Evolutionary conservation across 1,140 invertebrate genomes (phyloP), one percentile per base, ranked within the genome.

Genomic region (Philopotamus ludificatus): DNA sequence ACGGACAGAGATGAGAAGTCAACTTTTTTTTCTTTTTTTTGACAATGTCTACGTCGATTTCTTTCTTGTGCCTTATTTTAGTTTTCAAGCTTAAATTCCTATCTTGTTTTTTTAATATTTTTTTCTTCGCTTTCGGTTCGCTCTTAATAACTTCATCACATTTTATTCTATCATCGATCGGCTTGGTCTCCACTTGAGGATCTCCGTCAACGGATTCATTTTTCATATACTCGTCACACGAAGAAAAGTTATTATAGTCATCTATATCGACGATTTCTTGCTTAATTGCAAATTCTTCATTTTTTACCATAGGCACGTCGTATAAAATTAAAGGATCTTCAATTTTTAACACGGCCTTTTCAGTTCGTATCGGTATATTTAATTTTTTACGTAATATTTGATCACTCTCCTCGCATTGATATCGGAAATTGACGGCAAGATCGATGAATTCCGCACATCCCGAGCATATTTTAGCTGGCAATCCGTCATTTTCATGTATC

Each of bases 401-500:
- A 39, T 68, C 66, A 41, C 57, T 68, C 25, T 68, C 55, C 54
- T 64, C 54, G 20, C 61, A 64, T 45, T 55, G 54, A 39, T 34
- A 25, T 28, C 50, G 51, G 44, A 68, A 68, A 20, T 68, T 59
- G 15, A 61, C 18, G 8, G 55, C 47, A n/a, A 61, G 21, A 22
- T 68, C 61, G 22, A 68, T 42, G 3, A 42, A 45, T n/a, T 53
- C 23, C 2, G 45, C 12, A 28, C 66, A 68, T n/a, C 34, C 41
- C 8, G 9, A 12, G 28, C 66, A 68, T 2, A 68, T 68, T 18
- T 53, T 61, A 23, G 60, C 26, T 1, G 66, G 66, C 15, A 68
- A 55, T 12, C 66, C 66, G 39, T 68, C 66, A 25, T 63, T 55
- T 68, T 60, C 16, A n/a, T 26, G 12, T 15, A 68, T 60, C 66